Evolutionary conservation across 2,888 invertebrate species (phyloP).

Genomic region (Spisula solida): DNA sequence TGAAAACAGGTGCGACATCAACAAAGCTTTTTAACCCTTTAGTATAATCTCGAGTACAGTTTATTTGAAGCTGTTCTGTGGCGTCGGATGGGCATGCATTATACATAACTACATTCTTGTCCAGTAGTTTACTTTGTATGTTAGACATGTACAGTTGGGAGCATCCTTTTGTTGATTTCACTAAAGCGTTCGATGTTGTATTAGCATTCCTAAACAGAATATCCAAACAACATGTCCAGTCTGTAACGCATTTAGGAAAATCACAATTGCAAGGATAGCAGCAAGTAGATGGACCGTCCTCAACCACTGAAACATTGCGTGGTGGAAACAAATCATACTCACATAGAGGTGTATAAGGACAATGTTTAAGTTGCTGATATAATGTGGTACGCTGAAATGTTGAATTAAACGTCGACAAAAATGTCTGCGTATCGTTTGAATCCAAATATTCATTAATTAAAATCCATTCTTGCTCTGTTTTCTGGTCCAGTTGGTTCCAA

Average conservation of each 20-base stretch:
- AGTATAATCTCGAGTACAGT: conserved; percentile 31
- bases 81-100: background rate
- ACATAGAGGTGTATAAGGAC: conserved; percentile 18
- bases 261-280: conserved; percentile 24
- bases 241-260: background rate
- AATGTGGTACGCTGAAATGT: conserved; percentile 6
- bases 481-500: too few species aligned
- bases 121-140: background rate
- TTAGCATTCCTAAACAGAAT: background rate
- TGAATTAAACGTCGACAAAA: conserved; percentile 11
- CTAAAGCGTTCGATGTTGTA: background rate
- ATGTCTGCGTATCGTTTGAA: background rate
- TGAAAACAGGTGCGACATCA: background rate
- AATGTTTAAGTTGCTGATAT: conserved; percentile 8
- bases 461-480: too few species aligned
- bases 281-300: background rate
- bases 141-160: too few species aligned
- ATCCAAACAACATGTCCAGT: background rate
- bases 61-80: background rate
- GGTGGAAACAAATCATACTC: background rate
- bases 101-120: background rate
- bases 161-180: too few species aligned
- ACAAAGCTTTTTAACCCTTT: background rate
- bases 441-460: background rate
- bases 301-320: too few species aligned